phyloP scores from a whole-genome alignment of 2,797 vertebrate species.

The Fistularia commersonii region DNA sequence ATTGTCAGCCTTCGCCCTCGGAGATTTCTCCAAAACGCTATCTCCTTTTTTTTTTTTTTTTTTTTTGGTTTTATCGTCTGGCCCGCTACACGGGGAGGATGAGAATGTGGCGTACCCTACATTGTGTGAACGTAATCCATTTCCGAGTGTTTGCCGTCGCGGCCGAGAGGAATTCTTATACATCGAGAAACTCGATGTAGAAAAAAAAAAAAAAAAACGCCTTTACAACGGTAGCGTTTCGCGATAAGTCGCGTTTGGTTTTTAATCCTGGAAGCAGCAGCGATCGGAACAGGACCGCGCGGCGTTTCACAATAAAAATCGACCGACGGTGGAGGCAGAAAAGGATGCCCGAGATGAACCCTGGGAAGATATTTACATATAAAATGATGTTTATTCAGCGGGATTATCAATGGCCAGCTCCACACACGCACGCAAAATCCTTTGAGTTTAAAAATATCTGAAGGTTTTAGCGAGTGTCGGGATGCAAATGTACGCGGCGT shows the following conservation, averaged over 20 bases:
- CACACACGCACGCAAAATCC: constrained; percentile 10
- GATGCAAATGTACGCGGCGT: constrained; percentile 20
- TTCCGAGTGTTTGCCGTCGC: constrained; percentile 55
- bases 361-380: constrained; percentile 46
- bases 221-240: constrained; percentile 47
- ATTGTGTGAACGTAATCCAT: constrained; percentile 65
- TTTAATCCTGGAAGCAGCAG: constrained; percentile 57
- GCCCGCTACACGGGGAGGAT: no score
- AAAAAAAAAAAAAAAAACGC: constrained; percentile 42
- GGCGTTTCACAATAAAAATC: constrained; percentile 42
- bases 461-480: constrained; percentile 32
- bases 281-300: constrained; percentile 39
- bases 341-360: constrained; percentile 37
- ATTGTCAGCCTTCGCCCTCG: constrained; percentile 21
- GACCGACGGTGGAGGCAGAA: constrained; percentile 29
- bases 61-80: no score
- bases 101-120: constrained; percentile 41
- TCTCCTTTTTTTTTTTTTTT: no score
- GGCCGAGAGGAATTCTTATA: constrained; percentile 57
- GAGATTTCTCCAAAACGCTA: no score
- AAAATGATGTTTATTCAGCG: constrained; percentile 53
- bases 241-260: constrained; percentile 62
- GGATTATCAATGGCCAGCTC: constrained; percentile 49
- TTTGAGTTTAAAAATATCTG: constrained; percentile 43
- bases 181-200: constrained; percentile 46